Percentiles rank a stretch among this genome's conserved stretches.
Conservation (phyloP, 2,888 invertebrate genomes). For the Microctonus brassicae region DNA sequence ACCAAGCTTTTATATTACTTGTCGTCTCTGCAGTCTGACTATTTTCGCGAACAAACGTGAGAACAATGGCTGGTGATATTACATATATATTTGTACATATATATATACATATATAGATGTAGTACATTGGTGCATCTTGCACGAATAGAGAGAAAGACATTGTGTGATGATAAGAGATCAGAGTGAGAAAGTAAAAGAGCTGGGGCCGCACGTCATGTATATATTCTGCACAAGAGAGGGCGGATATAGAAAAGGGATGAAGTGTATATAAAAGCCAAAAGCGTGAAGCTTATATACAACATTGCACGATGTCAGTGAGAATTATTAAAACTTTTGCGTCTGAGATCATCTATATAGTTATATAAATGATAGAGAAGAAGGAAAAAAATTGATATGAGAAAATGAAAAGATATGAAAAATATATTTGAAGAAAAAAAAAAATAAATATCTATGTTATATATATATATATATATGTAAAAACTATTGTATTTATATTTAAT, state of each 20-base stretch:
- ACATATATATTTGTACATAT: no score
- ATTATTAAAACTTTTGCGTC: slow-evolving; percentile 45
- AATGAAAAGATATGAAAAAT: neutral
- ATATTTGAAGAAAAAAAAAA: neutral
- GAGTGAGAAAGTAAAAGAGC: neutral
- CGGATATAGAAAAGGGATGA: slow-evolving; percentile 16
- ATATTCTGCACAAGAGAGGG: slow-evolving; percentile 27
- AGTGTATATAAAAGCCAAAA: slow-evolving; percentile 36
- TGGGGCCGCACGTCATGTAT: neutral
- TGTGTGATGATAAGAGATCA: slow-evolving; percentile 20
- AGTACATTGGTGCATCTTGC: neutral
- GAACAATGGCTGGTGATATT: slow-evolving; percentile 35
- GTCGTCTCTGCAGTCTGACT: slow-evolving; percentile 15
- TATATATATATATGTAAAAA: no score
- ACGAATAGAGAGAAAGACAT: slow-evolving; percentile 9
- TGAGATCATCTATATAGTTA: slow-evolving; percentile 4
- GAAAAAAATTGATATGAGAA: neutral
- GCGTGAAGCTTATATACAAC: slow-evolving; percentile 19
- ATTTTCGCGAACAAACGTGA: slow-evolving; percentile 17
- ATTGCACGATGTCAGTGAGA: slow-evolving; percentile 24
- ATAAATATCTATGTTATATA: no score
- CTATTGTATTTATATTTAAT: no score
- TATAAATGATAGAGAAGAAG: neutral
- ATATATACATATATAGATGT: no score
- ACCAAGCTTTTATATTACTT: slow-evolving; percentile 20